Evolutionary conservation across 2,888 invertebrate genomes (phyloP).

Genomic region (Drosophila pegasa): DNA sequence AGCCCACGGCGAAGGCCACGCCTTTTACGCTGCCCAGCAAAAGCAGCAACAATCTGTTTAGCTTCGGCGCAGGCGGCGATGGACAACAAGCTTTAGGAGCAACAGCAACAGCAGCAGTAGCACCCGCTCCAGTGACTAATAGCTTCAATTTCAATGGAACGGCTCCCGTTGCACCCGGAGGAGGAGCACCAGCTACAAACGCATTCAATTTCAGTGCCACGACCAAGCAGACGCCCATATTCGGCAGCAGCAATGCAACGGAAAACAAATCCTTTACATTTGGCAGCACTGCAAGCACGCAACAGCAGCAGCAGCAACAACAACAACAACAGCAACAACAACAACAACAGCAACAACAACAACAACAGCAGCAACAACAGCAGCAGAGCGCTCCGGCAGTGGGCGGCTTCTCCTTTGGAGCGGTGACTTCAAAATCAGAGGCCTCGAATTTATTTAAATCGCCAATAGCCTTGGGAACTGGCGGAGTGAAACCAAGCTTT

Average conservation of each 20-base stretch:
- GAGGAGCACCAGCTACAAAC: neutral
- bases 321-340: slow-evolving; percentile 11
- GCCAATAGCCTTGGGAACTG: slow-evolving; percentile 11
- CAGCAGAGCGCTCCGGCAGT: slow-evolving; percentile 4
- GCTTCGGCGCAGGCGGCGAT: slow-evolving; percentile 26
- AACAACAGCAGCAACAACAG: slow-evolving; percentile 19
- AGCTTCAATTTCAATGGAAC: slow-evolving; percentile 17
- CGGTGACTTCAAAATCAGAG: slow-evolving; percentile 33
- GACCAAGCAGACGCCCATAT: slow-evolving; percentile 23
- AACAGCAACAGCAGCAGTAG: slow-evolving; percentile 7
- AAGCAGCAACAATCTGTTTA: slow-evolving; percentile 18
- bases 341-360: slow-evolving; percentile 20
- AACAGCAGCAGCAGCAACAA: slow-evolving; percentile 30
- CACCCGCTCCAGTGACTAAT: neutral
- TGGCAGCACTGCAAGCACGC: slow-evolving; percentile 24
- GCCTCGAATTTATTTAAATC: slow-evolving; percentile 54
- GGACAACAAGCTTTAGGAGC: neutral
- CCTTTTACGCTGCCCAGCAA: slow-evolving; percentile 26
- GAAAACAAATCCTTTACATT: slow-evolving; percentile 46
- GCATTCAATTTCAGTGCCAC: slow-evolving; percentile 27
- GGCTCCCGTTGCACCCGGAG: neutral
- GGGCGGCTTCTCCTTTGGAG: slow-evolving; percentile 60
- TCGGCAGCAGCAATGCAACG: slow-evolving; percentile 29
- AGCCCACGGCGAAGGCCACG: slow-evolving; percentile 30
- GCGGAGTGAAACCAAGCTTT: slow-evolving; percentile 53